phyloP scores from a whole-genome alignment of 2,113 vertebrate species.

The sheep (Ovis aries) region ARS-UI_Ramb_v3.0 NC_056066.1:77962001-77962500 shows the following conservation, averaged over 20 bases:
- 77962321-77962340: background rate
- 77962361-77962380: background rate
- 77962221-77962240: background rate
- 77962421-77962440: background rate
- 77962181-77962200: background rate
- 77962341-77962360: background rate
- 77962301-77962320: background rate
- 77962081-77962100: slow-evolving; percentile 79
- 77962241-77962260: background rate
- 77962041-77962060: slow-evolving; percentile 98
- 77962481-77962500: background rate
- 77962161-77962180: background rate
- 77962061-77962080: slow-evolving; percentile 98
- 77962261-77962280: background rate
- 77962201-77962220: background rate
- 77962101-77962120: fast-evolving
- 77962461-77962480: background rate
- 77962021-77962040: slow-evolving; percentile 98
- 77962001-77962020: slow-evolving; percentile 98
- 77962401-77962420: background rate
- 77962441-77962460: background rate
- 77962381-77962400: background rate
- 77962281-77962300: background rate
- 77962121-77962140: background rate
- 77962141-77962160: background rate